A percentile compares a stretch with the other conserved stretches of the same genome.
Conservation (phyloP, 37 sponge, comb jelly and placozoan genomes). For the Ianthella basta region DNA sequence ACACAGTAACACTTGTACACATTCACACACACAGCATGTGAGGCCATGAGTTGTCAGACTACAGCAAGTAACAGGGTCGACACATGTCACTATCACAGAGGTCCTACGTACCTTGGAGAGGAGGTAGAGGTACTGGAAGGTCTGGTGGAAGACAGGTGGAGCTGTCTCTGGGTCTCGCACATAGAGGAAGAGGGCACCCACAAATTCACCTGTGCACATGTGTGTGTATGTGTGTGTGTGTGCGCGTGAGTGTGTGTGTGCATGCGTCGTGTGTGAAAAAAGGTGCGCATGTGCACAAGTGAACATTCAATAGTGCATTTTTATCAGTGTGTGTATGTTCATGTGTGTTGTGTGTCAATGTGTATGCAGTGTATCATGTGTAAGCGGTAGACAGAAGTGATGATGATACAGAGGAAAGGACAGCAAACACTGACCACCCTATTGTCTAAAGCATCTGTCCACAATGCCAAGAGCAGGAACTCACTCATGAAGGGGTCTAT, state of each 20-base stretch:
- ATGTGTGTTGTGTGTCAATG: neutral
- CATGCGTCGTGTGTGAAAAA: neutral
- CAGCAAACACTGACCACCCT: neutral
- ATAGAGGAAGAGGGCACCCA: constrained; percentile 47
- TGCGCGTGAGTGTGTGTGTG: constrained; percentile 16
- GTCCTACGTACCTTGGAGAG: constrained; percentile 75
- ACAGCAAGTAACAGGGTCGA: no score
- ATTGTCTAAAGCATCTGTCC: neutral
- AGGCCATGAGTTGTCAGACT: no score
- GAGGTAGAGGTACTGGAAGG: constrained; percentile 91
- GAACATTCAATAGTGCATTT: neutral
- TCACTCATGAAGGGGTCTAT: constrained; percentile 88
- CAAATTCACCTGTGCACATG: constrained; percentile 35
- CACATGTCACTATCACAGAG: no score
- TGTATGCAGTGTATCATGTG: no score
- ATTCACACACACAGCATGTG: no score
- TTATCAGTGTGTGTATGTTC: constrained; percentile 36
- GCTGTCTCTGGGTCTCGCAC: constrained; percentile 27
- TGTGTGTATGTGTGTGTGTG: neutral
- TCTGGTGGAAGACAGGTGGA: constrained; percentile 56
- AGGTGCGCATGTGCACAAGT: neutral
- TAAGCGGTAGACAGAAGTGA: neutral
- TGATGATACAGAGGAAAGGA: neutral
- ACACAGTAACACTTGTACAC: no score
- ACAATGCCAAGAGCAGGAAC: neutral